A percentile compares a stretch with the other conserved stretches of the same genome.
These are phyloP conservation scores for Zalophus californianus DNA, from an alignment of 2,797 vertebrate species.

Conservation along the genomic window DNA sequence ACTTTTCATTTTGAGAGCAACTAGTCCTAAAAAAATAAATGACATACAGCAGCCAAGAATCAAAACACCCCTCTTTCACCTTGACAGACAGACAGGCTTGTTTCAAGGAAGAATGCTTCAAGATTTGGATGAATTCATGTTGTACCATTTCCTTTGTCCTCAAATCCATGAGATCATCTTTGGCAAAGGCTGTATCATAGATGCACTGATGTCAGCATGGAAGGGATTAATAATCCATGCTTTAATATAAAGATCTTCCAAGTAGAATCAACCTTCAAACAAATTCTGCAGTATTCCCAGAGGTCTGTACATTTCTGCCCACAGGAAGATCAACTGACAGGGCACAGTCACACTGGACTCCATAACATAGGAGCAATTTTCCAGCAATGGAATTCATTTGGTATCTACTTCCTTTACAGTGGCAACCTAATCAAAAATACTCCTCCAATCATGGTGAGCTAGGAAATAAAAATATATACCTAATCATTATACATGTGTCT, in stretches of 20 bases:
- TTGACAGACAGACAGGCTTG: conserved; percentile 45
- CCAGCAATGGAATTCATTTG: neutral
- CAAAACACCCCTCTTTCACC: conserved; percentile 59
- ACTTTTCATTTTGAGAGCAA: conserved; percentile 57
- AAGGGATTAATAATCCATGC: conserved; percentile 75
- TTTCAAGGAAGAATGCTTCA: conserved; percentile 44
- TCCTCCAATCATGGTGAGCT: neutral
- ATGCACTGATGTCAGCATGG: conserved; percentile 74
- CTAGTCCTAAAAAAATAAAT: conserved; percentile 39
- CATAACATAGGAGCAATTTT: neutral
- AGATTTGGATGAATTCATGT: conserved; percentile 57
- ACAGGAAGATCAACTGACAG: conserved; percentile 18
- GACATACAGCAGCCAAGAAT: neutral
- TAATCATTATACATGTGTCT: neutral
- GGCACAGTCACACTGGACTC: neutral
- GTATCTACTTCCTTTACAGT: neutral
- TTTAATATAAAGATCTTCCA: conserved; percentile 66
- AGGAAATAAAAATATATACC: conserved; percentile 46
- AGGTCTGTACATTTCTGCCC: conserved; percentile 38
- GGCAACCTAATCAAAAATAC: neutral
- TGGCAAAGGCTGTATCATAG: conserved; percentile 74
- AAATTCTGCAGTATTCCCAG: conserved; percentile 37
- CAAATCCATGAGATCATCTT: conserved; percentile 79
- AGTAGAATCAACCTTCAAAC: conserved; percentile 67
- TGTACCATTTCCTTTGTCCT: conserved; percentile 70